These are phyloP conservation scores for Argyresthia albistria DNA, from an alignment of 2,888 invertebrate species.

Conservation along the genomic window DNA sequence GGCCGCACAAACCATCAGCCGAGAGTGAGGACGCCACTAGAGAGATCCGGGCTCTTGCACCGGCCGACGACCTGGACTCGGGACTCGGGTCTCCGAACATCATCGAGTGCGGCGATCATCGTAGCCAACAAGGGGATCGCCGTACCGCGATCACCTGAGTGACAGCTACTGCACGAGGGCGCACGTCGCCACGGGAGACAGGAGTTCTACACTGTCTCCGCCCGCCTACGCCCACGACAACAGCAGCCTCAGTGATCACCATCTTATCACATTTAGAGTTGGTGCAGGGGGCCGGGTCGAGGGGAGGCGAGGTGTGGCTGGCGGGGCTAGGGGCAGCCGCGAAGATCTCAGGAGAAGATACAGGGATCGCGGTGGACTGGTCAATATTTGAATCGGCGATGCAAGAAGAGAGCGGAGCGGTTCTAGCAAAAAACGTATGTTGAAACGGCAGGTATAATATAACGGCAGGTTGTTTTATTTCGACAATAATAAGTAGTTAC, in stretches of 20 bases:
- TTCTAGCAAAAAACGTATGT: too few relatives aligned
- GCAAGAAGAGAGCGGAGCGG: too few relatives aligned
- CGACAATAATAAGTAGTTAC: too few relatives aligned
- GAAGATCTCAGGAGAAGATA: too few relatives aligned
- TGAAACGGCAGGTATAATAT: too few relatives aligned
- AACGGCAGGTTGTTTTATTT: too few relatives aligned
- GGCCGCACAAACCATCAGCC: too few relatives aligned
- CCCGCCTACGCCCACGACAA: constrained; percentile 12
- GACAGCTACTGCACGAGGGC: constrained; percentile 3
- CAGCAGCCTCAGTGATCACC: constrained; percentile 15
- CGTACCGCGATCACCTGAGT: constrained; percentile 1
- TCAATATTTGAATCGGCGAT: not conserved
- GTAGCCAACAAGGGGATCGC: constrained; percentile 3
- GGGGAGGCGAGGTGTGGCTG: not conserved
- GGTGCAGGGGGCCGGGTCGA: not conserved
- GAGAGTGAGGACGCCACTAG: constrained; percentile 4
- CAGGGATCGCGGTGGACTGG: constrained; percentile 1
- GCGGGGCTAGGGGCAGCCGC: not conserved
- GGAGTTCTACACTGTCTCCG: constrained; percentile 3
- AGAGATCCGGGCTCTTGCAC: constrained; percentile 5
- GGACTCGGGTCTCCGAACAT: constrained; percentile 1
- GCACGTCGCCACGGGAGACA: not conserved
- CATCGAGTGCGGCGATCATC: not conserved
- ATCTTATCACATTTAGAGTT: constrained; percentile 8
- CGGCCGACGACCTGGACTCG: constrained; percentile 5